phyloP scores from a whole-genome alignment of 2,113 vertebrate species.

The Murina feae region DNA sequence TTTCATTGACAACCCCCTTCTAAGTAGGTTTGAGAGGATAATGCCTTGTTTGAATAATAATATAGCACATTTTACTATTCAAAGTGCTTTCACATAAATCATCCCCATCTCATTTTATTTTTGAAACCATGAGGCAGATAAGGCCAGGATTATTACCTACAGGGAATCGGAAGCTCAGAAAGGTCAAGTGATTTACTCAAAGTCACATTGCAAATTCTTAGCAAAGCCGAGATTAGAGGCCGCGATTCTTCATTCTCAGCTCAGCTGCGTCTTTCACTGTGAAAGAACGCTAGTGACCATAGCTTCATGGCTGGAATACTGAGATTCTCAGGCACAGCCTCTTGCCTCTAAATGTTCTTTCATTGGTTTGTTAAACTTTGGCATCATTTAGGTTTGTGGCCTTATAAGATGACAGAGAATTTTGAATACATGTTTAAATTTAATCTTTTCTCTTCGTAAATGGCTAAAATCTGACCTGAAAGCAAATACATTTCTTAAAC shows the following conservation, averaged over 20 bases:
- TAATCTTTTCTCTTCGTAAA: not conserved
- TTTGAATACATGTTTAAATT: not conserved
- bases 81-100: constrained; percentile 57
- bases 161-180: constrained; percentile 29
- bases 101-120: constrained; percentile 53
- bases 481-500: not conserved
- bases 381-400: not conserved
- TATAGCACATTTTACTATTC: constrained; percentile 66
- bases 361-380: not conserved
- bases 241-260: not conserved
- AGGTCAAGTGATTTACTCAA: constrained; percentile 55
- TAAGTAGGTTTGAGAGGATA: constrained; percentile 63
- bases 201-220: constrained; percentile 53
- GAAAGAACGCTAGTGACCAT: not conserved
- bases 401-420: not conserved
- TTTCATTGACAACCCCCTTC: constrained; percentile 60
- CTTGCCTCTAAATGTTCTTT: not conserved
- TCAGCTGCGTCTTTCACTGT: constrained; percentile 8
- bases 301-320: constrained; percentile 5
- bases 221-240: constrained; percentile 22
- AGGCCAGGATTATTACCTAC: constrained; percentile 44
- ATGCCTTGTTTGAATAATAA: constrained; percentile 73
- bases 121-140: constrained; percentile 61
- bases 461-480: not conserved
- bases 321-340: constrained; percentile 9